phyloP scores from a whole-genome alignment of 2,888 invertebrate species.

The Agonopterix subpropinquella region DNA sequence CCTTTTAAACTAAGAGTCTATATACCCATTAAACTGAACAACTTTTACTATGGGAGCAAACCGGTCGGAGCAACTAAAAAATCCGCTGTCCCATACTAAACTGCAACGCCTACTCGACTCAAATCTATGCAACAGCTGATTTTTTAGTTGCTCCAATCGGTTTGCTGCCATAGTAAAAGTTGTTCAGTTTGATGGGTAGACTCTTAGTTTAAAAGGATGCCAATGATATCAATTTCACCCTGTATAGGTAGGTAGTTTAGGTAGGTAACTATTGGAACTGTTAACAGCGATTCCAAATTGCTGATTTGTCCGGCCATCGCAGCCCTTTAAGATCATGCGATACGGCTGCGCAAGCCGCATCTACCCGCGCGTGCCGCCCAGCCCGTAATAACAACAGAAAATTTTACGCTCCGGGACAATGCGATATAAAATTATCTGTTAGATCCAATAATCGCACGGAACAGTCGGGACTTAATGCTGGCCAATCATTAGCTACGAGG shows the following conservation, averaged over 20 bases:
- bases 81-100: too few relatives aligned
- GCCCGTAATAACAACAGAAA: constrained; percentile 70
- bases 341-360: constrained; percentile 25
- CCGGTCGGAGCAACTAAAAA: too few relatives aligned
- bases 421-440: constrained; percentile 76
- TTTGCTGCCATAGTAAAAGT: too few relatives aligned
- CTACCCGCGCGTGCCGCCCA: constrained; percentile 25
- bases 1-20: too few relatives aligned
- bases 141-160: too few relatives aligned
- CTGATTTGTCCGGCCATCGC: constrained; percentile 39
- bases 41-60: too few relatives aligned
- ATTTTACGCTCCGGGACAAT: constrained; percentile 76
- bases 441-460: constrained; percentile 75
- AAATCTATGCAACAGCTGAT: too few relatives aligned
- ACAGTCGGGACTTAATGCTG: constrained; percentile 72
- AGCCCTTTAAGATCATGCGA: constrained; percentile 44
- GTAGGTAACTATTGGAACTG: constrained; percentile 1
- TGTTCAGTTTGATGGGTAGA: too few relatives aligned
- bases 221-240: too few relatives aligned
- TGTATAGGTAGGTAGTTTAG: neutral
- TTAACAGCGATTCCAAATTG: constrained; percentile 29
- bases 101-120: too few relatives aligned
- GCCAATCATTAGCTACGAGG: constrained; percentile 76
- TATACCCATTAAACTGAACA: too few relatives aligned
- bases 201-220: too few relatives aligned